Evolutionary conservation across 2,888 invertebrate genomes (phyloP).

Genomic region (Drosophila cognata): DNA sequence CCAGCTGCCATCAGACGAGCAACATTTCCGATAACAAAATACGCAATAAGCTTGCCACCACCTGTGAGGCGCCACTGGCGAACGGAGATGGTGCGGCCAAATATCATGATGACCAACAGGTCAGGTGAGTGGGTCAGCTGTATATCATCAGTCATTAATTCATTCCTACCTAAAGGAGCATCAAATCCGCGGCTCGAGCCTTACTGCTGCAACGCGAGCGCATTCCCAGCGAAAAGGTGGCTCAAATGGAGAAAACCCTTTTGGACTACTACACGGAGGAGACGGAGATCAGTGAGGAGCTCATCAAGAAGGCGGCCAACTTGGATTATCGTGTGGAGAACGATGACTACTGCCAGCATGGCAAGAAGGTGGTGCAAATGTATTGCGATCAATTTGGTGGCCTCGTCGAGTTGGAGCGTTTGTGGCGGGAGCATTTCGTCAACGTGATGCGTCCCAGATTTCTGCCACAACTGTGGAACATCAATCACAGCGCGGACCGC

Average conservation of each 20-base stretch:
- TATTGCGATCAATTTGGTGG: constrained; percentile 86
- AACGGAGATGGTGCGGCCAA: constrained; percentile 74
- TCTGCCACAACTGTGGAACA: constrained; percentile 91
- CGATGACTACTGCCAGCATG: constrained; percentile 86
- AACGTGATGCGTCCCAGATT: constrained; percentile 89
- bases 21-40: constrained; percentile 88
- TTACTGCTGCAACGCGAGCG: constrained; percentile 85
- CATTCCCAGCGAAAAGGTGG: constrained; percentile 86
- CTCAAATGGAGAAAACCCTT: constrained; percentile 86
- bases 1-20: constrained; percentile 89
- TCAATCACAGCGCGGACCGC: constrained; percentile 89
- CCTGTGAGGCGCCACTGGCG: constrained; percentile 89
- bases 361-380: constrained; percentile 87
- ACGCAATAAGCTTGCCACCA: constrained; percentile 87
- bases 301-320: constrained; percentile 86
- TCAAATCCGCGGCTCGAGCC: constrained; percentile 88
- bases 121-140: constrained; percentile 63
- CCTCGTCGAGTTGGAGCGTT: constrained; percentile 88
- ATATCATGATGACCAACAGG: constrained; percentile 83
- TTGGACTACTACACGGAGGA: constrained; percentile 86
- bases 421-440: constrained; percentile 92
- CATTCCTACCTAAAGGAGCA: constrained; percentile 82
- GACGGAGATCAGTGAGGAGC: constrained; percentile 85
- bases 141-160: neutral
- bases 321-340: constrained; percentile 86